These are phyloP conservation scores for Oenanthe melanoleuca DNA, from an alignment of 2,113 vertebrate genomes.

Conservation along the genomic window DNA sequence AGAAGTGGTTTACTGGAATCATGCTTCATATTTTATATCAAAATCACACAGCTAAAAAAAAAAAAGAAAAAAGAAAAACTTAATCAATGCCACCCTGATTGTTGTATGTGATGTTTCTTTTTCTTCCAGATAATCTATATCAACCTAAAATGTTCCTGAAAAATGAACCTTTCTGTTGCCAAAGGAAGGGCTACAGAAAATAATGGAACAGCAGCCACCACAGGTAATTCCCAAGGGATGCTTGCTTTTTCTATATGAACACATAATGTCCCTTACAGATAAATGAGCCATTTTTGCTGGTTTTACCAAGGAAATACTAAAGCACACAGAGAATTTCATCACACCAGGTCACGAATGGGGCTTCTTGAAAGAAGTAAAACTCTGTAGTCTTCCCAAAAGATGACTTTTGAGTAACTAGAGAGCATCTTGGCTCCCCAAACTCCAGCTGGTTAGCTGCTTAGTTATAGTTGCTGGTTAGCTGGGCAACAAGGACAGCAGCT, in stretches of 20 bases:
- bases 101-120: background rate
- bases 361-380: background rate
- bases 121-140: background rate
- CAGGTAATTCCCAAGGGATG: background rate
- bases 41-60: background rate
- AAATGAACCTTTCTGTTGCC: background rate
- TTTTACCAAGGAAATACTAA: background rate
- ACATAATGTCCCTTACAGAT: background rate
- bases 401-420: background rate
- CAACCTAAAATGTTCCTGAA: background rate
- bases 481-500: background rate
- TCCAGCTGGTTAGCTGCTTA: background rate
- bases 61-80: background rate
- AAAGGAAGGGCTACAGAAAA: background rate
- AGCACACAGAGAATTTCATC: background rate
- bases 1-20: background rate
- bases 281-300: background rate
- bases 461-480: background rate
- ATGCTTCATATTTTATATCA: background rate
- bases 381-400: background rate
- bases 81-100: background rate
- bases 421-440: background rate
- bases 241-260: background rate
- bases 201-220: background rate
- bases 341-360: rapidly evolving